Conservation (phyloP, 2,113 vertebrate genomes). For the Todiramphus saurophagus region DNA sequence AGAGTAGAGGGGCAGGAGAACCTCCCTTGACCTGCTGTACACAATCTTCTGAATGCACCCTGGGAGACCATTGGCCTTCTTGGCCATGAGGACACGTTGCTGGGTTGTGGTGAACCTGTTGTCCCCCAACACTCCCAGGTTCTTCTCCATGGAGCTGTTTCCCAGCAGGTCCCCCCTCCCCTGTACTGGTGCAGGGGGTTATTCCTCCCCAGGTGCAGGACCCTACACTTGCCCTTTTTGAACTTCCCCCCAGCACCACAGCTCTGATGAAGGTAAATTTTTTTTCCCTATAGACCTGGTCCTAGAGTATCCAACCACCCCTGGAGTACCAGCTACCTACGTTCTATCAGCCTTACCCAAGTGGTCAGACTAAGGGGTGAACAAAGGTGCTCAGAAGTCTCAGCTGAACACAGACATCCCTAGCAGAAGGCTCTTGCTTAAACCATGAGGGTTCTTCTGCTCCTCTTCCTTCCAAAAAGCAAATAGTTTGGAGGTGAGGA, state of each 20-base stretch:
- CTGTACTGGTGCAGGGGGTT: no score
- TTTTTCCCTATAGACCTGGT: background rate
- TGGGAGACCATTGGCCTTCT: no score
- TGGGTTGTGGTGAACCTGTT: no score
- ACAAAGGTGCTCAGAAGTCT: background rate
- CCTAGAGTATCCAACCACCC: background rate
- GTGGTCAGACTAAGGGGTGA: background rate
- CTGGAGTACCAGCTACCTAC: background rate
- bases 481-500: background rate
- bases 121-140: no score
- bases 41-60: no score
- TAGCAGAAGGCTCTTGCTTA: background rate
- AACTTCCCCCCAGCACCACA: background rate
- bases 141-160: no score
- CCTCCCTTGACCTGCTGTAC: no score
- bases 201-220: no score
- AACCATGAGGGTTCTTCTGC: background rate
- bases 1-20: no score
- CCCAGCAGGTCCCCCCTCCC: no score
- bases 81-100: no score
- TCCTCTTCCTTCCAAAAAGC: background rate
- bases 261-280: background rate
- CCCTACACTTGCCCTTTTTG: no score
- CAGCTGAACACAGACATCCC: background rate
- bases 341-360: background rate